A percentile compares a stretch with the other conserved stretches of the same genome.
phyloP scores from a whole-genome alignment of 2,113 vertebrate species.

The Microcebus griseorufus region DNA sequence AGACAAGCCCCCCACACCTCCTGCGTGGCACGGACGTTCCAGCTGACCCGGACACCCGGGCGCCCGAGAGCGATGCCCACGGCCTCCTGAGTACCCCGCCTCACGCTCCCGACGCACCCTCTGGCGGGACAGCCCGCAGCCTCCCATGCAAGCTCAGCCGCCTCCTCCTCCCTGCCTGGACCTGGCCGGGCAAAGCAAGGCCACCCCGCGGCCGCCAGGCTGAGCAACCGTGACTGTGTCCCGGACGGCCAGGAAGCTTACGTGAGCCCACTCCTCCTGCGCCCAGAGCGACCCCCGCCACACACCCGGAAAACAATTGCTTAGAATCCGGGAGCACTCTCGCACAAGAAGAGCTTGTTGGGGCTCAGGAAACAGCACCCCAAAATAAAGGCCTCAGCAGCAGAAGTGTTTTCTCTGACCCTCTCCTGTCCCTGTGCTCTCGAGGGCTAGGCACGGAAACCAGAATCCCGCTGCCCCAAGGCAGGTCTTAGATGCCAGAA shows the following conservation, averaged over 20 bases:
- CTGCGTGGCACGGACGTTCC: background rate
- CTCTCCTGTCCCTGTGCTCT: no score
- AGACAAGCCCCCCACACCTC: background rate
- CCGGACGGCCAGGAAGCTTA: background rate
- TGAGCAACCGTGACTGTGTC: background rate
- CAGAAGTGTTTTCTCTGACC: no score
- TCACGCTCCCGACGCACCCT: background rate
- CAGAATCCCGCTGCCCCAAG: no score
- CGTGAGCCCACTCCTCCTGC: background rate
- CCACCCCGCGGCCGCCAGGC: background rate
- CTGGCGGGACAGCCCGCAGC: background rate
- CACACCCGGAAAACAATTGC: background rate
- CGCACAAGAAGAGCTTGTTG: background rate
- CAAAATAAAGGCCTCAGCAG: no score
- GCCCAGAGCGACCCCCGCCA: background rate
- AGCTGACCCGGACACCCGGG: background rate
- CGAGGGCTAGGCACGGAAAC: no score
- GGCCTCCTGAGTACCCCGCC: background rate
- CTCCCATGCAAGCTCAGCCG: background rate
- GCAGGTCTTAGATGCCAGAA: no score
- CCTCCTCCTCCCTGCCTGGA: background rate
- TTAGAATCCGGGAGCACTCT: background rate
- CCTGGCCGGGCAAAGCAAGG: background rate
- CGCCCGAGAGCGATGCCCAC: background rate
- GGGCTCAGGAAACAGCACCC: no score